Conservation (phyloP, 2,797 vertebrate genomes). For the Sarcophilus harrisii region DNA sequence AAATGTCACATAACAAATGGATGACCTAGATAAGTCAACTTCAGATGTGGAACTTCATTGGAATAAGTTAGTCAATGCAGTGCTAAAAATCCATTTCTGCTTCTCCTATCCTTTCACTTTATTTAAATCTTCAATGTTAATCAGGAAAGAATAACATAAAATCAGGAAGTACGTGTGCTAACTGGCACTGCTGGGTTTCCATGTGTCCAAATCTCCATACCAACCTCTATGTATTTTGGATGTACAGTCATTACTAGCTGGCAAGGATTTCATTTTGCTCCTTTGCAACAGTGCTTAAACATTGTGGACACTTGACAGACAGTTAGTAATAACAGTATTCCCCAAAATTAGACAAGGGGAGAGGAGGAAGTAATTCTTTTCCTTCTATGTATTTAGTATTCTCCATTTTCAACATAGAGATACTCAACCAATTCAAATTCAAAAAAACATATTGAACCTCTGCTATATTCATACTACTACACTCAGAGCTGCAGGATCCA, state of each 20-base stretch:
- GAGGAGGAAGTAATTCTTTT: background rate
- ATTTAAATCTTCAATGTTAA: background rate
- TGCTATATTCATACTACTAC: background rate
- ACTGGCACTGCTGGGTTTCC: background rate
- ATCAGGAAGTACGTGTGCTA: background rate
- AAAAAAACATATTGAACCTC: background rate
- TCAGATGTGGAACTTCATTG: background rate
- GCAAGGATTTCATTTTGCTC: background rate
- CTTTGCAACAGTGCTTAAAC: too few species aligned
- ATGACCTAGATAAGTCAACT: background rate
- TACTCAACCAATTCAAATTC: background rate
- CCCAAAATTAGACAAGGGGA: background rate
- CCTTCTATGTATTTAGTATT: background rate
- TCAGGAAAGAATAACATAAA: background rate
- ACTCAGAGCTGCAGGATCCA: background rate
- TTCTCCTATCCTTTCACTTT: background rate
- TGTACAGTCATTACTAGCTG: background rate
- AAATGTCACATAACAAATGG: background rate
- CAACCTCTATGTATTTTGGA: background rate
- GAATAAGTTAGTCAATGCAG: background rate
- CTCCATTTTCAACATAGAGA: background rate
- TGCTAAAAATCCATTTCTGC: background rate
- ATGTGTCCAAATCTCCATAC: rapidly evolving
- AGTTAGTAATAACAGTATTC: background rate
- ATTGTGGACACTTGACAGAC: too few species aligned